Evolutionary conservation across 2,113 vertebrate genomes (phyloP).

Genomic region (Nyctibius bracteatus): DNA sequence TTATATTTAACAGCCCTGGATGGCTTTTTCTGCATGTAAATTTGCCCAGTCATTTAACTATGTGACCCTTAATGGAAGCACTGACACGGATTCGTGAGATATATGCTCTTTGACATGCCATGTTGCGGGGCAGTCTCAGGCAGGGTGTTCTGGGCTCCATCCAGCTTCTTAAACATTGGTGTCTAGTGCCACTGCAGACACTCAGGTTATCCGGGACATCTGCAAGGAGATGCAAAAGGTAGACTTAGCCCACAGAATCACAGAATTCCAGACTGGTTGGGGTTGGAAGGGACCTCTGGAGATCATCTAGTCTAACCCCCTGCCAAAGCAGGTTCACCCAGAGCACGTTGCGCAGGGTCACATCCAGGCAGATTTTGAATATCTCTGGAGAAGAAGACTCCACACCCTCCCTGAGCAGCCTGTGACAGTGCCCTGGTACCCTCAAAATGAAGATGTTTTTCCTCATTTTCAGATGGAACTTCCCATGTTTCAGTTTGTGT

Average conservation of each 20-base stretch:
- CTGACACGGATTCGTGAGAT: background rate
- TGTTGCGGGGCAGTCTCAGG: background rate
- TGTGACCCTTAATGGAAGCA: background rate
- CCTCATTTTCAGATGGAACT: too few species aligned
- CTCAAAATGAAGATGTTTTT: too few species aligned
- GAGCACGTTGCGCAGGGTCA: too few species aligned
- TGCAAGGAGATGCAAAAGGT: background rate
- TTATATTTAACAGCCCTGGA: background rate
- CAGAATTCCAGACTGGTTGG: too few species aligned
- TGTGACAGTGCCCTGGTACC: too few species aligned
- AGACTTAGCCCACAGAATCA: background rate
- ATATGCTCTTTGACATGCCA: rapidly evolving
- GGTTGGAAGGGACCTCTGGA: too few species aligned
- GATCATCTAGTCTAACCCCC: too few species aligned
- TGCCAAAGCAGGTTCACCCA: too few species aligned
- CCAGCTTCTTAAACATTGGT: background rate
- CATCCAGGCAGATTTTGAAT: too few species aligned
- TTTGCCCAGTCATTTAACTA: background rate
- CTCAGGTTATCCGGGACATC: background rate
- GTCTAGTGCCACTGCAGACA: background rate
- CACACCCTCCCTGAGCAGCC: too few species aligned
- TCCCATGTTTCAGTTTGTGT: too few species aligned
- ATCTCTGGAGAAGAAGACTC: too few species aligned
- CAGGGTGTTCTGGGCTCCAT: background rate
- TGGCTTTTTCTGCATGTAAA: background rate